A percentile compares a stretch with the other conserved stretches of the same genome.
phyloP scores from a whole-genome alignment of 2,797 vertebrate species.

The Pipistrellus pipistrellus region DNA sequence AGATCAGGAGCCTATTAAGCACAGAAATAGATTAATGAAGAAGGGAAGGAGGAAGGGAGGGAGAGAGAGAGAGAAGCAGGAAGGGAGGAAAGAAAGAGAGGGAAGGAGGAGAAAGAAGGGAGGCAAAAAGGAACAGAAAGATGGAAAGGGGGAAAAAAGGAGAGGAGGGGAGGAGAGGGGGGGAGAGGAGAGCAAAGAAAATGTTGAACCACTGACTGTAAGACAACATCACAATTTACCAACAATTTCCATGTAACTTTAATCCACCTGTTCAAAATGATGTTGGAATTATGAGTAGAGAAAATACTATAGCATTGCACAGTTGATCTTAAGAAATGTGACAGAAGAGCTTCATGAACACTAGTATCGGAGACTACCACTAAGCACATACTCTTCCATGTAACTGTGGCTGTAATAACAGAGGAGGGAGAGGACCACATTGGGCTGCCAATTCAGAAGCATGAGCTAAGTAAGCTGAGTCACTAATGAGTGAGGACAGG shows the following conservation, averaged over 20 bases:
- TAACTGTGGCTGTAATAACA: fast-evolving
- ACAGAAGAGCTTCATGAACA: neutral
- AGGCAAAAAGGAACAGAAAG: no score
- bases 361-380: neutral
- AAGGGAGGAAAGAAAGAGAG: fast-evolving
- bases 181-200: neutral
- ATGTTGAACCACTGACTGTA: neutral
- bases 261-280: neutral
- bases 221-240: neutral
- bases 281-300: neutral
- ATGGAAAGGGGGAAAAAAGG: no score
- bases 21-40: neutral
- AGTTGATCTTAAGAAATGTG: neutral
- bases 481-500: neutral
- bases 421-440: fast-evolving
- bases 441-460: neutral
- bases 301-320: neutral
- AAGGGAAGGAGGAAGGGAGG: no score
- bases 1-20: neutral
- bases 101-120: no score
- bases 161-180: fast-evolving
- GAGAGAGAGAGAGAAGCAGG: no score
- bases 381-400: neutral
- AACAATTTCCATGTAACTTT: neutral
- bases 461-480: neutral